These are phyloP conservation scores for Uloborus diversus DNA, from an alignment of 1,140 invertebrate genomes.

Conservation along the genomic window DNA sequence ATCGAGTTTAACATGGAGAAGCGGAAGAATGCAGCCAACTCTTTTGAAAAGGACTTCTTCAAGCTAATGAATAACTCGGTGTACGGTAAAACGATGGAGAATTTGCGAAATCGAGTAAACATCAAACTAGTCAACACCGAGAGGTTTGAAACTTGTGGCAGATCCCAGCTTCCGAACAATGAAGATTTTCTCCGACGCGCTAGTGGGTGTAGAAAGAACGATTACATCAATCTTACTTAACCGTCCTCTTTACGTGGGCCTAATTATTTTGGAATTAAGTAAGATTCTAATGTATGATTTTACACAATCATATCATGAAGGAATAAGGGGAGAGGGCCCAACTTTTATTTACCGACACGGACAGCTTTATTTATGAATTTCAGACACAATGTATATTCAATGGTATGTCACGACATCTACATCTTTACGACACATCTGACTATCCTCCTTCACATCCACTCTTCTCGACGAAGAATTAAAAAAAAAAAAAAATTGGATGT, in stretches of 20 bases:
- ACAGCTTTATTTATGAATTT: neutral
- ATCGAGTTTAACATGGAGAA: slow-evolving; percentile 64
- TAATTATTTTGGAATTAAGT: neutral
- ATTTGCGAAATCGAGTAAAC: neutral
- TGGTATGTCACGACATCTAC: neutral
- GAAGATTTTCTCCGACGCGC: neutral
- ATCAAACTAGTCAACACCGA: slow-evolving; percentile 2
- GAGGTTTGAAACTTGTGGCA: neutral
- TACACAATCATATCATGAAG: neutral
- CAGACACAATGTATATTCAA: neutral
- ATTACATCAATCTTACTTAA: neutral
- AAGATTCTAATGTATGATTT: neutral
- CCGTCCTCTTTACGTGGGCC: neutral
- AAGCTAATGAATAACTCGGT: slow-evolving; percentile 10
- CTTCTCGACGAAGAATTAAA: neutral
- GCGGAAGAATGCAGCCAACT: slow-evolving; percentile 57
- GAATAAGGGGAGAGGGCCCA: neutral
- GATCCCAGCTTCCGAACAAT: neutral
- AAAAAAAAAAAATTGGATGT: slow-evolving; percentile 2
- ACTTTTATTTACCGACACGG: neutral
- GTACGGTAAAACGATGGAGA: slow-evolving; percentile 9
- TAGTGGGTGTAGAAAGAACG: neutral
- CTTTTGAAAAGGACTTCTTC: slow-evolving; percentile 58
- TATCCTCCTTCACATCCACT: neutral
- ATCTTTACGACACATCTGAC: neutral